Percentiles rank a stretch among this genome's conserved stretches.
These are phyloP conservation scores for Laodelphax striatellus DNA, from an alignment of 1,140 invertebrate species.

Conservation along the genomic window DNA sequence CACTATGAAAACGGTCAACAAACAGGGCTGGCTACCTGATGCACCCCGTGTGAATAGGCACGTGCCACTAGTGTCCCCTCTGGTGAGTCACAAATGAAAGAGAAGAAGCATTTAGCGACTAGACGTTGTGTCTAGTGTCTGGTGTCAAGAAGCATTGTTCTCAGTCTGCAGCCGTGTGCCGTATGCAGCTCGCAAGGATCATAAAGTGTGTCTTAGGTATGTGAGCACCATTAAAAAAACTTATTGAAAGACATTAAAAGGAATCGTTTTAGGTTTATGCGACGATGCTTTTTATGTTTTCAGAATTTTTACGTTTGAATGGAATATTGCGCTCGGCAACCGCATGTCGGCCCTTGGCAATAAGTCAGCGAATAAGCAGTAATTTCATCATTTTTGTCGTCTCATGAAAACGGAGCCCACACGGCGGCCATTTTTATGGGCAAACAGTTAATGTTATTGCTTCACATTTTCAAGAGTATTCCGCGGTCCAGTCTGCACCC, in stretches of 20 bases:
- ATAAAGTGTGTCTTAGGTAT: not conserved
- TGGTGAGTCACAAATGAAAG: too few relatives aligned
- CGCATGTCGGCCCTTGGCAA: not conserved
- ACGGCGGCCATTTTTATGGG: not conserved
- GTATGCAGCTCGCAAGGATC: not conserved
- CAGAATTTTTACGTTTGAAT: conserved; percentile 1
- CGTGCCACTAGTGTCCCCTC: too few relatives aligned
- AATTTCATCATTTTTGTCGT: conserved; percentile 4
- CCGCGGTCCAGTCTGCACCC: not conserved
- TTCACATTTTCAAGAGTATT: not conserved
- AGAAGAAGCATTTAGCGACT: too few relatives aligned
- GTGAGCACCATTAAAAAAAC: not conserved
- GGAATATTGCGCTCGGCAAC: conserved; percentile 1
- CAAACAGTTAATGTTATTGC: conserved; percentile 2
- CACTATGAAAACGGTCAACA: too few relatives aligned
- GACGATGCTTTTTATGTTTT: conserved; percentile 1
- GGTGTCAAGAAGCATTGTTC: too few relatives aligned
- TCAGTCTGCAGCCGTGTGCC: too few relatives aligned
- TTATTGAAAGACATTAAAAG: conserved; percentile 3
- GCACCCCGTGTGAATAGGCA: too few relatives aligned
- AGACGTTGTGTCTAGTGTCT: too few relatives aligned
- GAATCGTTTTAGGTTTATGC: conserved; percentile 1
- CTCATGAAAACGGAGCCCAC: not conserved
- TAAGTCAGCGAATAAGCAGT: not conserved
- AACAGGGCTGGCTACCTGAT: too few relatives aligned